Conservation (phyloP, 2,888 invertebrate species). For the Nephrotoma guestfalica region DNA sequence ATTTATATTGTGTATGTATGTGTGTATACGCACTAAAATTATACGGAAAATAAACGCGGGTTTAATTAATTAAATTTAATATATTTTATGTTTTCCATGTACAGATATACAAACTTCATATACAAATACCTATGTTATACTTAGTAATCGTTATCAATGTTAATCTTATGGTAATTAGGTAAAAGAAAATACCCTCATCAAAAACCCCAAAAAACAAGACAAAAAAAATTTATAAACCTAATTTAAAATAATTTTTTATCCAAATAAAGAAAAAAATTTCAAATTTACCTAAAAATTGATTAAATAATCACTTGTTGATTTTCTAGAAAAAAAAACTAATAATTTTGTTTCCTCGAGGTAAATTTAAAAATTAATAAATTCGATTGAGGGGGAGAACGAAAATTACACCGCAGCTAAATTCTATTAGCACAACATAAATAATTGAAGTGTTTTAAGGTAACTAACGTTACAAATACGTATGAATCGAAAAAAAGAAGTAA, state of each 20-base stretch:
- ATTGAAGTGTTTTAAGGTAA: background rate
- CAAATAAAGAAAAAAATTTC: background rate
- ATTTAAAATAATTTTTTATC: background rate
- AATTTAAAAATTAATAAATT: background rate
- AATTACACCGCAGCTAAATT: background rate
- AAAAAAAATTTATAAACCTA: background rate
- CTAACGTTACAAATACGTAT: no score
- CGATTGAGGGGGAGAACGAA: background rate
- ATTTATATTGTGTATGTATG: background rate
- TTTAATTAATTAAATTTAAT: background rate
- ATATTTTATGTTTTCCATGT: background rate
- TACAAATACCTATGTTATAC: background rate
- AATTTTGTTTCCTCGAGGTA: background rate
- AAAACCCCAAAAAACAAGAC: background rate
- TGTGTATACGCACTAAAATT: background rate
- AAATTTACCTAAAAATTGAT: background rate
- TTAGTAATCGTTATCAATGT: background rate
- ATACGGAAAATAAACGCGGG: background rate
- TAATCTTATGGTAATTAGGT: background rate
- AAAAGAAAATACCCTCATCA: background rate
- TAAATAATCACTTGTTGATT: background rate
- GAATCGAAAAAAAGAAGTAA: no score
- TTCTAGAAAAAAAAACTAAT: background rate
- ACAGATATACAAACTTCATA: background rate
- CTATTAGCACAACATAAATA: background rate